Percentiles rank a stretch among this genome's conserved stretches.
phyloP scores from a whole-genome alignment of 1,140 invertebrate genomes.

The Chrysopa pallens region DNA sequence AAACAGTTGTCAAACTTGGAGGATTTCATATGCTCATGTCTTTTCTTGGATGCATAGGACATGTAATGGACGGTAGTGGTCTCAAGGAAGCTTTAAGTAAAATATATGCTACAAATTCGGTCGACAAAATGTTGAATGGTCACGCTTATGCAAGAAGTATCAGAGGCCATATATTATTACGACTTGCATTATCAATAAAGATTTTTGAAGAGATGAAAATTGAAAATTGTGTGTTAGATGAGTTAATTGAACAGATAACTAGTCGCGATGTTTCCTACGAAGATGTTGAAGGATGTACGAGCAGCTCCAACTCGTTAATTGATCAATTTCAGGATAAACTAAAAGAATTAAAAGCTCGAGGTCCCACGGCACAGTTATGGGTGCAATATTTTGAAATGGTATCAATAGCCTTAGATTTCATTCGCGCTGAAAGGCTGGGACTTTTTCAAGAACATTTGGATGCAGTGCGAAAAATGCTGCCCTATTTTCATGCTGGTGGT shows the following conservation, averaged over 20 bases:
- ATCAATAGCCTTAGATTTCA: slow-evolving; percentile 12
- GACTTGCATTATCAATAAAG: slow-evolving; percentile 9
- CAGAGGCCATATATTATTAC: slow-evolving; percentile 19
- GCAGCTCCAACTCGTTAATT: slow-evolving; percentile 4
- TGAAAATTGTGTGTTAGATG: not conserved
- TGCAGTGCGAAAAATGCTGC: slow-evolving; percentile 22
- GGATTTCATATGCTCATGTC: slow-evolving; percentile 21
- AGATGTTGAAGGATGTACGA: slow-evolving; percentile 9
- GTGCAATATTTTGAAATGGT: slow-evolving; percentile 18
- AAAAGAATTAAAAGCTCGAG: slow-evolving; percentile 3
- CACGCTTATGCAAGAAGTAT: slow-evolving; percentile 22
- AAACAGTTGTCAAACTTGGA: slow-evolving; percentile 10
- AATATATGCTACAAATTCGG: slow-evolving; percentile 15
- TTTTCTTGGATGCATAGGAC: slow-evolving; percentile 20
- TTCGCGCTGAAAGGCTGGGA: slow-evolving; percentile 13
- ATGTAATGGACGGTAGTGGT: slow-evolving; percentile 20
- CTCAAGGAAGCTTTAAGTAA: slow-evolving; percentile 16
- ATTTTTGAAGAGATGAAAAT: slow-evolving; percentile 3
- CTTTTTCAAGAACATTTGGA: slow-evolving; percentile 20
- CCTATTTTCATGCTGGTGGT: slow-evolving; percentile 24
- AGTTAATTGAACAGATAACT: slow-evolving; percentile 1
- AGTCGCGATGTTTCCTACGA: slow-evolving; percentile 6
- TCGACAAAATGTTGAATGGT: slow-evolving; percentile 20
- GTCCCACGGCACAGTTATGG: slow-evolving; percentile 14
- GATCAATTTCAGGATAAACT: slow-evolving; percentile 8